phyloP scores from a whole-genome alignment of 2,113 vertebrate species.

The Fukomys damarensis region DNA sequence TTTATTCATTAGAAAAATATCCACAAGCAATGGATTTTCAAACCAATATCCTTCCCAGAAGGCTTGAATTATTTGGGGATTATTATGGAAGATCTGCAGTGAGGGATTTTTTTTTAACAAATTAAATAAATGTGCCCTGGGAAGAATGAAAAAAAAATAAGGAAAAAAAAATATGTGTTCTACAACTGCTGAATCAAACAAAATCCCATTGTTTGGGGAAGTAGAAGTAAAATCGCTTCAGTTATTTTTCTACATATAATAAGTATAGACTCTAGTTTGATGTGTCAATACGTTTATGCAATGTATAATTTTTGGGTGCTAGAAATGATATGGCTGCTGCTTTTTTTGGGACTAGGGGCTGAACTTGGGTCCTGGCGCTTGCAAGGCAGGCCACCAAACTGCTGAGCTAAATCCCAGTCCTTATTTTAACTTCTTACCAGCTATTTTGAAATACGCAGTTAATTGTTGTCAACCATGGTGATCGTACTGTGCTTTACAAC shows the following conservation, averaged over 20 bases:
- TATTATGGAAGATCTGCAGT: neutral
- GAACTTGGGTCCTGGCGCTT: no score
- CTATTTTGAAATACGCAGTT: neutral
- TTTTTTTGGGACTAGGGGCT: no score
- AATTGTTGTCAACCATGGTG: neutral
- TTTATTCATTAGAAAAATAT: constrained; percentile 43
- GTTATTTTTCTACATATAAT: neutral
- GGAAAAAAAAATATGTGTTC: neutral
- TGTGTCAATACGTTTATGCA: no score
- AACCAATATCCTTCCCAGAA: constrained; percentile 47
- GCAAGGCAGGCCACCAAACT: no score
- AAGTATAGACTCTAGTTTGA: neutral
- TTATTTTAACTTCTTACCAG: neutral
- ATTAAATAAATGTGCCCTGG: constrained; percentile 31
- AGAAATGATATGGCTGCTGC: neutral
- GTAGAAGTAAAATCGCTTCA: neutral
- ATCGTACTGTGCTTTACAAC: neutral
- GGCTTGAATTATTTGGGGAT: constrained; percentile 63
- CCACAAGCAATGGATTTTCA: constrained; percentile 11
- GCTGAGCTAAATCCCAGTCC: no score
- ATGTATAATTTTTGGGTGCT: neutral
- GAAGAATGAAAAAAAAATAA: neutral
- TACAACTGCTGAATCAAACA: neutral
- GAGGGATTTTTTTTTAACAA: neutral
- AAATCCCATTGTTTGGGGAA: neutral